These are phyloP conservation scores for Colletes collaris DNA, from an alignment of 2,888 invertebrate species.

Conservation along the genomic window DNA sequence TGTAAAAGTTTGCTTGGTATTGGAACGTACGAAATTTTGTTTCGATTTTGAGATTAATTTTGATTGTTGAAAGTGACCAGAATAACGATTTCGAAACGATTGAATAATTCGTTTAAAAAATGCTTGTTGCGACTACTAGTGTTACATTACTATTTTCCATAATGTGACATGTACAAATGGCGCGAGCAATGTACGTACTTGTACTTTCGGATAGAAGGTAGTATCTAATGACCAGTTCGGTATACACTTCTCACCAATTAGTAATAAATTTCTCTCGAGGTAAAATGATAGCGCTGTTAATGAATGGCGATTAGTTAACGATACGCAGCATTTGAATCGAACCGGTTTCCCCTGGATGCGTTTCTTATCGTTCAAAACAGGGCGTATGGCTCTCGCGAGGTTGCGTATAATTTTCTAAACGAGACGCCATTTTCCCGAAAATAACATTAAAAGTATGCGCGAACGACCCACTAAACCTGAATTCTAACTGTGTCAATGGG, in stretches of 20 bases:
- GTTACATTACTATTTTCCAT: no score
- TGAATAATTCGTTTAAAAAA: no score
- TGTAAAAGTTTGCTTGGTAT: no score
- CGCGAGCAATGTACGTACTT: no score
- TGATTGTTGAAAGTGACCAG: no score
- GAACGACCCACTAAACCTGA: conserved; percentile 53
- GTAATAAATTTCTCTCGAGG: not conserved
- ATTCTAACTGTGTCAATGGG: conserved; percentile 57
- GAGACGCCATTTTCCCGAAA: not conserved
- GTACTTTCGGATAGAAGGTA: not conserved
- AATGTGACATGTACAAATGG: no score
- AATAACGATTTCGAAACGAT: no score
- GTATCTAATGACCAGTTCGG: conserved; percentile 1
- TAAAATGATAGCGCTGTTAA: not conserved
- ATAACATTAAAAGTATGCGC: not conserved
- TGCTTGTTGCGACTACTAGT: no score
- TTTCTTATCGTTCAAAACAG: not conserved
- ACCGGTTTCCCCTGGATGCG: conserved; percentile 32
- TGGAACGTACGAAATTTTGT: no score
- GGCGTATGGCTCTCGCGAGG: not conserved
- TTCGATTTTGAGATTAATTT: no score
- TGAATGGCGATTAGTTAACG: conserved; percentile 1
- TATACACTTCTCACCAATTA: not conserved
- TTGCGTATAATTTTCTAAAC: not conserved
- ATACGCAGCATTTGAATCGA: conserved; percentile 5